A percentile compares a stretch with the other conserved stretches of the same genome.
These are phyloP conservation scores for Centrocercus urophasianus DNA, from an alignment of 2,113 vertebrate genomes.

Conservation along the genomic window DNA sequence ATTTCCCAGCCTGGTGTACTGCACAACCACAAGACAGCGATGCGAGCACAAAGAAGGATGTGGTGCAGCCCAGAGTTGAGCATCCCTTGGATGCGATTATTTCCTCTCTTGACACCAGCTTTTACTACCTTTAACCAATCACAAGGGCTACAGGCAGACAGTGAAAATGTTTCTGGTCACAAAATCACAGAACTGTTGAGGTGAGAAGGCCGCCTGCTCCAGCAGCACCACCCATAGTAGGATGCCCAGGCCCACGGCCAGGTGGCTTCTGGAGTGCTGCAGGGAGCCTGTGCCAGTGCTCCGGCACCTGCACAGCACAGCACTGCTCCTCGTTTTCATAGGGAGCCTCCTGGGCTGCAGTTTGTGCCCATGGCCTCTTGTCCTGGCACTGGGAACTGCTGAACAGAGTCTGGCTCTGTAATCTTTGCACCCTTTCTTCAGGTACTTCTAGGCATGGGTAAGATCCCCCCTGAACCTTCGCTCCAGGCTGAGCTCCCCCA, in stretches of 20 bases:
- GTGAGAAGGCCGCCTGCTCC: neutral
- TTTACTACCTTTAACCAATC: neutral
- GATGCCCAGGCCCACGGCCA: accelerated
- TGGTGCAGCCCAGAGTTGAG: accelerated
- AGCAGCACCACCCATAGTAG: neutral
- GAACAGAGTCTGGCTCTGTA: neutral
- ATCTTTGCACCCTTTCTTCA: neutral
- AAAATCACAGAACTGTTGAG: neutral
- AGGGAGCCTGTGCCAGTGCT: neutral
- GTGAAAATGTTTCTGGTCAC: neutral
- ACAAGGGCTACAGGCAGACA: accelerated
- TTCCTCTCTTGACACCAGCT: neutral
- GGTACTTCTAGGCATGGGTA: neutral
- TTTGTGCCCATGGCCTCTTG: neutral
- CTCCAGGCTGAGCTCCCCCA: neutral
- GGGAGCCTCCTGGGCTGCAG: neutral
- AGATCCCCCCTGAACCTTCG: neutral
- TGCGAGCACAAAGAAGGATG: neutral
- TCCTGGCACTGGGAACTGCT: neutral
- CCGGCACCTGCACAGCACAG: accelerated
- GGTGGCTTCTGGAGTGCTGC: neutral
- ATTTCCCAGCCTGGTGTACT: neutral
- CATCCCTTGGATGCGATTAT: neutral
- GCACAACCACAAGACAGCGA: neutral
- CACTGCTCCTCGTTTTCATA: neutral